Base-by-base conservation (phyloP, 2,113 vertebrate genomes). In the Phasianus colchicus region DNA sequence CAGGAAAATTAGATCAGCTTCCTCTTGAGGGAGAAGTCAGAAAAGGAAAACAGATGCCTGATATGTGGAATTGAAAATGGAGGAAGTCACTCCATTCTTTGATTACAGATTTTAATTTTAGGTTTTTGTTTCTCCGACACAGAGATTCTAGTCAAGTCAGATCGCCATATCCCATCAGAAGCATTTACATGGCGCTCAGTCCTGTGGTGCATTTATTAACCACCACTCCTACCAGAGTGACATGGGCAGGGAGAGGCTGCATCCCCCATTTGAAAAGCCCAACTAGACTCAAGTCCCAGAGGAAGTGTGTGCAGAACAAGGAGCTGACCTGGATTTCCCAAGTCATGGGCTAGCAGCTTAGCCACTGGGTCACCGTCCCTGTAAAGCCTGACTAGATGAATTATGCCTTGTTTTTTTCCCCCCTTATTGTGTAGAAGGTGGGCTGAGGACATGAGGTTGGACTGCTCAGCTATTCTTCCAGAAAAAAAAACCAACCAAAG, bases 1-100 rank as follows among this genome's bases (percentile, higher is more conserved):
- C 92, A 95, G 86, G 91, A 95, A 94, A 94, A 96, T 85, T 87
- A 85, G 32, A 76, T 70, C 85, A 93, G 78, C 91, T 97, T 92
- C 83, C 86, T 92, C 69, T 88, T 91, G 38, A 52, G 50, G 52
- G 66, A 84, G 42, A 81, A 95, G 70, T 72, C 83, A 83, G 34
- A 76, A 78, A 73, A 91, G 47, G 47, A 92, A 96, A 88, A 86
- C 88, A 92, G 65, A 90, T 52, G 78, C 74, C 36, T 45, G 57
- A 64, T 38, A 64, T 5, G 48, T 58, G 42, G 48, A 83, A 89
- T 9, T 95, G 85, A 82, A 89, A 87, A 32, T 27, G 10, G 58
- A 64, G 77, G 84, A 78, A 90, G 80, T 67, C 83, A 61, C 36
- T 82, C 50, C 78, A 57, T 80, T 90, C 83, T 95, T 77, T 91